Percentiles rank a stretch among this genome's conserved stretches.
Evolutionary conservation across 35 echinoderm and acorn worm species (phyloP).

Genomic region (Ptychodera flava): DNA sequence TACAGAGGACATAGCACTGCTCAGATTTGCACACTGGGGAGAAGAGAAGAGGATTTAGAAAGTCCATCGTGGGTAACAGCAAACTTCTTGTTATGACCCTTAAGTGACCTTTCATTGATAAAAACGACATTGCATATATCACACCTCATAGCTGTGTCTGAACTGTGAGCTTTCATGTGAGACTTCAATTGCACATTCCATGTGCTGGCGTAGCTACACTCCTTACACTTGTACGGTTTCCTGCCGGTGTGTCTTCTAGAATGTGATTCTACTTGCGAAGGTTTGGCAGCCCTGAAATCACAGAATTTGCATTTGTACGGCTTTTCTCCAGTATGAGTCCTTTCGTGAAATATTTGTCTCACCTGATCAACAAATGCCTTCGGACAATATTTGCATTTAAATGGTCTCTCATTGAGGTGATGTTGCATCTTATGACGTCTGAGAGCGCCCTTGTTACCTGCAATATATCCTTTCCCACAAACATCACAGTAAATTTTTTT

Average conservation of each 20-base stretch:
- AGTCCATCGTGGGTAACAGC: too few species aligned
- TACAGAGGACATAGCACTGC: too few species aligned
- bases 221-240: constrained; percentile 17
- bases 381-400: constrained; percentile 55
- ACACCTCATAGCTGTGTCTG: not conserved
- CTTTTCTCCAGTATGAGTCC: constrained; percentile 62
- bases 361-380: constrained; percentile 55
- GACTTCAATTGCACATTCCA: not conserved
- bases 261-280: constrained; percentile 7
- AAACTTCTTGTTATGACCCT: not conserved
- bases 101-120: not conserved
- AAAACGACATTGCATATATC: not conserved
- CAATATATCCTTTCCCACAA: not conserved
- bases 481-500: not conserved
- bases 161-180: not conserved
- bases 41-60: too few species aligned
- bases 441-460: not conserved
- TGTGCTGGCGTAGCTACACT: not conserved
- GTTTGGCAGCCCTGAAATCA: constrained; percentile 15
- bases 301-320: constrained; percentile 55
- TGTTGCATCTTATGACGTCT: not conserved
- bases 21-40: too few species aligned
- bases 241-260: constrained; percentile 3
- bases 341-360: constrained; percentile 49
- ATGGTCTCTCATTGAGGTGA: constrained; percentile 30